These are phyloP conservation scores for human (Homo sapiens) DNA, from an alignment of 2,113 vertebrate genomes.

Conservation along the genomic window GRCh38 chr7:141147501-141148000, in stretches of 20 bases:
- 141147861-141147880: background rate
- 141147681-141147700: background rate
- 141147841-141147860: background rate
- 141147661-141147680: background rate
- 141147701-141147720: background rate
- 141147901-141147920: background rate
- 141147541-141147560: background rate
- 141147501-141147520: background rate
- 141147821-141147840: background rate
- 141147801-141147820: background rate
- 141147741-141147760: too few species aligned
- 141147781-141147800: background rate
- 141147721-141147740: background rate
- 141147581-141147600: background rate
- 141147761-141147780: background rate
- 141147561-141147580: background rate
- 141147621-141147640: background rate
- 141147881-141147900: background rate
- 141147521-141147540: background rate
- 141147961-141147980: background rate
- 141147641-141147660: background rate
- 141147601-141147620: background rate
- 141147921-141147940: background rate
- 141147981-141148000: background rate
- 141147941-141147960: background rate